Conservation (phyloP, 64 coral and sea anemone genomes). For the Stichodactyla mertensii region DNA sequence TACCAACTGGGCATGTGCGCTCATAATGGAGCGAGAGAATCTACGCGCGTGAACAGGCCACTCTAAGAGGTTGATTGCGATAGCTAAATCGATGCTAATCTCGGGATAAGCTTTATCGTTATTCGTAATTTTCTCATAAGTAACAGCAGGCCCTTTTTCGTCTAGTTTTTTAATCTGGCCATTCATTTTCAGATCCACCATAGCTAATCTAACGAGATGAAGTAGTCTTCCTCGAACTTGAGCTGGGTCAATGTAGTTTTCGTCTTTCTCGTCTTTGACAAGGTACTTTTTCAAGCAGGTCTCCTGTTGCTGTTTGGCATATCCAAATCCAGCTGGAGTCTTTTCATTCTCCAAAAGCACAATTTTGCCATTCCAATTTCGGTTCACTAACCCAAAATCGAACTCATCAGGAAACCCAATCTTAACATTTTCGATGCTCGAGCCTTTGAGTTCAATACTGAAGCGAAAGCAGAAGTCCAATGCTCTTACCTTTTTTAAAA, state of each 20-base stretch:
- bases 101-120: background rate
- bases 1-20: slow-evolving; percentile 9
- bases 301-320: background rate
- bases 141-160: slow-evolving; percentile 23
- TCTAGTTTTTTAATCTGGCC: background rate
- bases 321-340: slow-evolving; percentile 15
- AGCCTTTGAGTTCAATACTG: slow-evolving; percentile 19
- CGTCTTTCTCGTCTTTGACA: background rate
- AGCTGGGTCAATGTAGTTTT: background rate
- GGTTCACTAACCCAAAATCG: slow-evolving; percentile 25
- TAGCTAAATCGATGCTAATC: slow-evolving; percentile 44
- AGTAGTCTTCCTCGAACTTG: slow-evolving; percentile 13
- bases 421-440: slow-evolving; percentile 19
- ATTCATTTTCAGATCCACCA: background rate
- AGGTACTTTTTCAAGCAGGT: slow-evolving; percentile 21
- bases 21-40: background rate
- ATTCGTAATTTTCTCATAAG: slow-evolving; percentile 10
- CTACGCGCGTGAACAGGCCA: slow-evolving; percentile 13
- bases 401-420: slow-evolving; percentile 38
- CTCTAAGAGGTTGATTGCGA: background rate
- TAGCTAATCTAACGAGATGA: background rate
- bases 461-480: background rate
- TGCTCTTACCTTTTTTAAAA: background rate
- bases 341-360: background rate
- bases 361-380: slow-evolving; percentile 15